Conservation (phyloP, 2,888 invertebrate species). For the Heliothis peltigera region DNA sequence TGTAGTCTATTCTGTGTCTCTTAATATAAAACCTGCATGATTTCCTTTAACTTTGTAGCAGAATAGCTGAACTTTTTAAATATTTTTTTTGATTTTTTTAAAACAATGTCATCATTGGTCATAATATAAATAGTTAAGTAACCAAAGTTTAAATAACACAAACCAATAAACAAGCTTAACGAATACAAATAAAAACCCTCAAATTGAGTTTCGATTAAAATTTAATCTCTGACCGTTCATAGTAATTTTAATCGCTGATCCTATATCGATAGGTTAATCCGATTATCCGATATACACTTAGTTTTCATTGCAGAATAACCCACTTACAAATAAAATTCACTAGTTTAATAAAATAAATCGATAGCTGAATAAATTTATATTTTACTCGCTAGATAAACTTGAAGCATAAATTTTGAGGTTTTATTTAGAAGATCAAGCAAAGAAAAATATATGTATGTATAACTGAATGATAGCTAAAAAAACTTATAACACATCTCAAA, state of each 20-base stretch:
- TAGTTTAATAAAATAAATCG: conserved; percentile 40
- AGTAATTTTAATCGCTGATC: conserved; percentile 51
- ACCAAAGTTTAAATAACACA: conserved; percentile 33
- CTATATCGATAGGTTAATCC: conserved; percentile 54
- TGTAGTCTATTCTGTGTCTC: too few species aligned
- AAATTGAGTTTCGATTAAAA: conserved; percentile 47
- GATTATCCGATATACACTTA: conserved; percentile 47
- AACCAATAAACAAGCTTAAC: conserved; percentile 20
- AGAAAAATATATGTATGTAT: too few species aligned
- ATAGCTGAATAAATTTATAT: conserved; percentile 21
- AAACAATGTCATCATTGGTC: background rate
- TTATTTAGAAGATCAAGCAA: too few species aligned
- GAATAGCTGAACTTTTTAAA: background rate
- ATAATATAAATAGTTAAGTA: conserved; percentile 24
- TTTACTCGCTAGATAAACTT: conserved; percentile 22
- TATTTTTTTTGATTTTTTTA: background rate
- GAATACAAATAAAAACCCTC: conserved; percentile 33
- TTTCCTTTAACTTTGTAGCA: background rate
- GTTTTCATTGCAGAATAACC: conserved; percentile 48
- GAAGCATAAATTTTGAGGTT: too few species aligned
- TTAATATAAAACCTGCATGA: too few species aligned
- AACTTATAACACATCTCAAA: too few species aligned
- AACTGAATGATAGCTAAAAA: too few species aligned
- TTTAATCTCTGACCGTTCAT: conserved; percentile 44
- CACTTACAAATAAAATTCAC: conserved; percentile 27